phyloP scores from a whole-genome alignment of 1,140 invertebrate genomes.

The Drosophila hydei region DNA sequence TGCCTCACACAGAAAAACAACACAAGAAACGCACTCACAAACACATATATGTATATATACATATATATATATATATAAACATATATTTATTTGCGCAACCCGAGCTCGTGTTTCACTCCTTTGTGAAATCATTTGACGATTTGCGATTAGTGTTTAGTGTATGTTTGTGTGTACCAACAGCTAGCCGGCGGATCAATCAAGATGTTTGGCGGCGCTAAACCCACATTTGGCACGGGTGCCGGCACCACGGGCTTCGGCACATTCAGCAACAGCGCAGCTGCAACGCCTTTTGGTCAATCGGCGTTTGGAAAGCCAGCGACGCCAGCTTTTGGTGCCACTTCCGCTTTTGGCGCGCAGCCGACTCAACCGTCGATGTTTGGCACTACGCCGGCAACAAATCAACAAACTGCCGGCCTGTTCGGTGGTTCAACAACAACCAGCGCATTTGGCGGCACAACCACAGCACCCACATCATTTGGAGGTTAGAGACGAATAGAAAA shows the following conservation, averaged over 20 bases:
- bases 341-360: slow-evolving; percentile 78
- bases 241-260: slow-evolving; percentile 66
- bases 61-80: not conserved
- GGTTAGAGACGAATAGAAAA: slow-evolving; percentile 63
- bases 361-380: slow-evolving; percentile 83
- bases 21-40: not conserved
- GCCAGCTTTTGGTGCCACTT: slow-evolving; percentile 73
- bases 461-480: slow-evolving; percentile 84
- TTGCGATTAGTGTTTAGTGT: slow-evolving; percentile 18
- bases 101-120: slow-evolving; percentile 8
- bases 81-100: slow-evolving; percentile 1
- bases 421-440: slow-evolving; percentile 78
- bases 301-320: slow-evolving; percentile 83
- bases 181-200: slow-evolving; percentile 17
- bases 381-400: slow-evolving; percentile 77
- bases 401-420: slow-evolving; percentile 84
- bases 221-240: slow-evolving; percentile 73
- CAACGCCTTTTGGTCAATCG: slow-evolving; percentile 73
- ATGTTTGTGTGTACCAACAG: slow-evolving; percentile 24
- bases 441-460: slow-evolving; percentile 85
- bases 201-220: slow-evolving; percentile 83
- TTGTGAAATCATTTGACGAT: slow-evolving; percentile 37
- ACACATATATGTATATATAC: not conserved
- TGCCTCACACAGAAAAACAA: not conserved
- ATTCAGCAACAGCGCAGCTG: slow-evolving; percentile 63